Evolutionary conservation across 2,888 invertebrate genomes (phyloP).

Genomic region (Xanthia togata): DNA sequence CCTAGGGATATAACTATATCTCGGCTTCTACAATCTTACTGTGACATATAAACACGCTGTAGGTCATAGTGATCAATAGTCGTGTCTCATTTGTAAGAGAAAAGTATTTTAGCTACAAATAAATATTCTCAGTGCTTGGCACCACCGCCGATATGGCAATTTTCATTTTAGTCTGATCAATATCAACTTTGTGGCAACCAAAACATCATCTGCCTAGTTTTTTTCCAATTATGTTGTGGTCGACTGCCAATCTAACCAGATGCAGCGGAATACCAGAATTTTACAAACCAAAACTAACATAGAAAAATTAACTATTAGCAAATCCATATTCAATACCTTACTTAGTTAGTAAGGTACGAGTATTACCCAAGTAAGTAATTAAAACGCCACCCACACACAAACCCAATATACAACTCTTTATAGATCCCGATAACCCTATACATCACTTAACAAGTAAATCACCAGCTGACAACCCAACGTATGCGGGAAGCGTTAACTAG

Average conservation of each 20-base stretch:
- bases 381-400: slow-evolving; percentile 30
- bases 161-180: not conserved
- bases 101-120: not conserved
- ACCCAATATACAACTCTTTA: slow-evolving; percentile 4
- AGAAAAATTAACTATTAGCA: not conserved
- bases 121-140: not conserved
- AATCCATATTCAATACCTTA: not conserved
- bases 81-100: not conserved
- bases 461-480: slow-evolving; percentile 28
- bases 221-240: too few species aligned
- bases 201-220: too few species aligned
- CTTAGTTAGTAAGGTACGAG: too few species aligned
- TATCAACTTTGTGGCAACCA: too few species aligned
- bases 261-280: not conserved
- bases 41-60: too few species aligned
- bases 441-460: slow-evolving; percentile 51
- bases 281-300: too few species aligned
- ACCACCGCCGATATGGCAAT: not conserved
- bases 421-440: slow-evolving; percentile 22
- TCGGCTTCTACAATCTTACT: too few species aligned
- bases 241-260: not conserved
- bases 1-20: too few species aligned
- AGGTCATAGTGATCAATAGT: too few species aligned
- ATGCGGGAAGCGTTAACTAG: slow-evolving; percentile 54
- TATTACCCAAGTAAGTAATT: slow-evolving; percentile 42